phyloP scores from a whole-genome alignment of 2,797 vertebrate species.

The Oceanodroma leucorhoa region DNA sequence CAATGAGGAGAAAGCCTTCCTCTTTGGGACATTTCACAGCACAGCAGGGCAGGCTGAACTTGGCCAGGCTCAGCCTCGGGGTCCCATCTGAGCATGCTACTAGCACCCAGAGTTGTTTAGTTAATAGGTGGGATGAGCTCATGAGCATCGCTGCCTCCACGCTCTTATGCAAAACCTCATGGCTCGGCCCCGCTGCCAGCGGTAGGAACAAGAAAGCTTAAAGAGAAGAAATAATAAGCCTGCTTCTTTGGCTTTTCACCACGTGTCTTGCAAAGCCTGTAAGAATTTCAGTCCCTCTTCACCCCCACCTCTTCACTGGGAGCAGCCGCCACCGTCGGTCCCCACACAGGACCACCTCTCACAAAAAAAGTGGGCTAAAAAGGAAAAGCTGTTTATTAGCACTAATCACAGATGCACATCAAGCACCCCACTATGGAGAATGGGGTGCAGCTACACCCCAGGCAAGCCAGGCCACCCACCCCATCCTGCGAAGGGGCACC shows the following conservation, averaged over 20 bases:
- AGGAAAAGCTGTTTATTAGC: not conserved
- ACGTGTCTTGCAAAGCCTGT: not conserved
- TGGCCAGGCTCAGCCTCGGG: rapidly evolving
- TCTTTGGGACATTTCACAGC: not conserved
- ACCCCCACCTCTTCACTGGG: not conserved
- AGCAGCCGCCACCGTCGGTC: not conserved
- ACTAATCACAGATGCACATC: not conserved
- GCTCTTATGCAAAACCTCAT: not conserved
- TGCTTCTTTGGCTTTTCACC: slow-evolving; percentile 3
- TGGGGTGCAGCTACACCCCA: not conserved
- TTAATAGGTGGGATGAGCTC: not conserved
- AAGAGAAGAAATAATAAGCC: not conserved
- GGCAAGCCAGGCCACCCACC: not conserved
- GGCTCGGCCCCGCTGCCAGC: not conserved
- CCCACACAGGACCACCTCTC: not conserved
- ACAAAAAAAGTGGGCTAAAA: not conserved
- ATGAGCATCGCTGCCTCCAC: rapidly evolving
- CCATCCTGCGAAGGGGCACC: not conserved
- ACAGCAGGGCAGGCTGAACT: not conserved
- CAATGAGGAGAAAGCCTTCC: not conserved
- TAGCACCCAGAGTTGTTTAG: not conserved
- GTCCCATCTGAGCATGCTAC: not conserved
- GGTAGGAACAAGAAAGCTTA: not conserved
- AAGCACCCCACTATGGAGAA: not conserved
- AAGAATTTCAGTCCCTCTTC: slow-evolving; percentile 28